Evolutionary conservation across 2,888 invertebrate species (phyloP).

Genomic region (Antitype chi): DNA sequence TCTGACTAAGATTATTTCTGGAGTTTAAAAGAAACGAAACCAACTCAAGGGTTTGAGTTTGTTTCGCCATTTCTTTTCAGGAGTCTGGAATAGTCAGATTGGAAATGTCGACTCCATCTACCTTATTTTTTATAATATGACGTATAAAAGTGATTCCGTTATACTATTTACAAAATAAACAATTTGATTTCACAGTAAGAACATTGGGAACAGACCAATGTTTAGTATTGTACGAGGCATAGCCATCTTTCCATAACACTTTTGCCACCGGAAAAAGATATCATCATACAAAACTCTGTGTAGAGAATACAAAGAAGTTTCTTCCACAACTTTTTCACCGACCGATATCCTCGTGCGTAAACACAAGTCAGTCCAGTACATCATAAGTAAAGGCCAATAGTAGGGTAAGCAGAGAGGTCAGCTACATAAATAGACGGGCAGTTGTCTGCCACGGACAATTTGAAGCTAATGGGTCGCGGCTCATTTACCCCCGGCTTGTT

Average conservation of each 20-base stretch:
- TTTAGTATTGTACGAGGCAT: neutral
- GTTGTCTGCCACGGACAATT: slow-evolving; percentile 81
- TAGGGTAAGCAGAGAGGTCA: slow-evolving; percentile 66
- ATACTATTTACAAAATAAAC: too few species aligned
- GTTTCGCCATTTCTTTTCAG: too few species aligned
- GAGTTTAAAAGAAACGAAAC: too few species aligned
- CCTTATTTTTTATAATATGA: too few species aligned
- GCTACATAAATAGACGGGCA: slow-evolving; percentile 71
- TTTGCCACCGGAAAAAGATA: neutral
- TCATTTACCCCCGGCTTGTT: slow-evolving; percentile 77
- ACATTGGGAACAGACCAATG: neutral
- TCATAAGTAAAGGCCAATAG: slow-evolving; percentile 63
- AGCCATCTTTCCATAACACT: neutral
- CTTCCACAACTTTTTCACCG: slow-evolving; percentile 18
- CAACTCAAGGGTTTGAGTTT: too few species aligned
- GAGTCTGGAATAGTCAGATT: too few species aligned
- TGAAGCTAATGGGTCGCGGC: slow-evolving; percentile 80
- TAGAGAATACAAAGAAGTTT: slow-evolving; percentile 16
- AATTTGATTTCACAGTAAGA: too few species aligned
- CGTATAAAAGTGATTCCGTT: too few species aligned
- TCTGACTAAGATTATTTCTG: too few species aligned
- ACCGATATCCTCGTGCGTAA: slow-evolving; percentile 34
- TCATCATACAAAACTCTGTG: neutral
- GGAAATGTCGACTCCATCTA: too few species aligned
- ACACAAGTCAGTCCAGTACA: slow-evolving; percentile 59